These are phyloP conservation scores for Gephyroberyx darwinii DNA, from an alignment of 2,797 vertebrate genomes.

Conservation along the genomic window DNA sequence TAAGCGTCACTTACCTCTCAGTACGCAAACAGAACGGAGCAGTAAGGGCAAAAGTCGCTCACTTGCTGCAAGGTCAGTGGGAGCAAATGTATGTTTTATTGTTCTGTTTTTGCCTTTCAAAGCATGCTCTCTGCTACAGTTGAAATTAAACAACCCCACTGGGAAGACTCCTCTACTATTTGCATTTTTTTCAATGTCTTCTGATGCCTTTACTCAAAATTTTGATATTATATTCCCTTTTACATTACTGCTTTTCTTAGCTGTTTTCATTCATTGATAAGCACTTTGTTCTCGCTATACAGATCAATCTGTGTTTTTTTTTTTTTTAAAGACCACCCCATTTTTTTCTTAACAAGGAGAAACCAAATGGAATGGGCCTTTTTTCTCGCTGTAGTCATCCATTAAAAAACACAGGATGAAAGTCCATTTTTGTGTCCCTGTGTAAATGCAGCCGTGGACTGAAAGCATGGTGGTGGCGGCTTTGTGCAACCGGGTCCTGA, in stretches of 20 bases:
- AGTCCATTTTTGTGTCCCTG: slow-evolving; percentile 13
- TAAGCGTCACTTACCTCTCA: slow-evolving; percentile 52
- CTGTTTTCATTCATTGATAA: neutral
- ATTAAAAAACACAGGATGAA: slow-evolving; percentile 28
- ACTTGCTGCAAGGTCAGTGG: slow-evolving; percentile 42
- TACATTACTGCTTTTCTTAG: slow-evolving; percentile 13
- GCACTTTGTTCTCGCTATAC: no score
- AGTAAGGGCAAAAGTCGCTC: slow-evolving; percentile 24
- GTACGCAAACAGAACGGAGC: slow-evolving; percentile 27
- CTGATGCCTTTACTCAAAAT: slow-evolving; percentile 21
- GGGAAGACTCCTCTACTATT: slow-evolving; percentile 45
- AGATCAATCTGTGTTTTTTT: no score
- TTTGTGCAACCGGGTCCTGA: no score
- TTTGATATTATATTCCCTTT: slow-evolving; percentile 45
- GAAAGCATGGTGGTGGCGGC: no score
- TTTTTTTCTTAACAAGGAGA: neutral
- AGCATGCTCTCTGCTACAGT: slow-evolving; percentile 43
- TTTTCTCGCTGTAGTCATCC: slow-evolving; percentile 29
- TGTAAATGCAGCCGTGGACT: slow-evolving; percentile 21
- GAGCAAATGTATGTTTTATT: slow-evolving; percentile 61
- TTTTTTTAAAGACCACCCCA: slow-evolving; percentile 7
- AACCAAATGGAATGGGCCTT: slow-evolving; percentile 24
- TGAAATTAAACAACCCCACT: slow-evolving; percentile 51
- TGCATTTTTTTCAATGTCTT: slow-evolving; percentile 18
- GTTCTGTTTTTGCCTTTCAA: slow-evolving; percentile 66